Conservation (phyloP, 2,113 vertebrate species). For the Uria aalge region DNA sequence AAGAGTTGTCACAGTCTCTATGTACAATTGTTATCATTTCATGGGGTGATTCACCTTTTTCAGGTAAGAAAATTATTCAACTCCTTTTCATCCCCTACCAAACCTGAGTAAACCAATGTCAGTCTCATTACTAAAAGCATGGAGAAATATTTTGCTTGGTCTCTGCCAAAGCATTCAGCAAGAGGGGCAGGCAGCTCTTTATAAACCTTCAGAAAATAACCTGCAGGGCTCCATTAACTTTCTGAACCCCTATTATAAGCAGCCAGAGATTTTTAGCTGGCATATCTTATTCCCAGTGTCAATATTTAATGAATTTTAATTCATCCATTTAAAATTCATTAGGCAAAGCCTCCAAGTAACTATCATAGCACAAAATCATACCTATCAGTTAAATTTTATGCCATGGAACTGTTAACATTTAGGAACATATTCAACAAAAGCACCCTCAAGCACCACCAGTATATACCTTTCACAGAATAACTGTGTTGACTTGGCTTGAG, state of each 20-base stretch:
- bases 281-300: conserved; percentile 6
- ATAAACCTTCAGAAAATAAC: not conserved
- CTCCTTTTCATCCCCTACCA: not conserved
- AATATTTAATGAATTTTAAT: conserved; percentile 61
- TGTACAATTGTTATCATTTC: not conserved
- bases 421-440: not conserved
- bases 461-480: not conserved
- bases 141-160: not conserved
- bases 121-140: not conserved
- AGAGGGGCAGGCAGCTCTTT: not conserved
- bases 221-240: conserved; percentile 18
- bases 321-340: conserved; percentile 48
- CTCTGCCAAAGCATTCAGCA: not conserved
- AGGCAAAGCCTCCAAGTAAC: conserved; percentile 14
- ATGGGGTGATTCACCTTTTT: not conserved
- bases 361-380: not conserved
- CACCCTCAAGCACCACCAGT: not conserved
- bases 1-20: not conserved
- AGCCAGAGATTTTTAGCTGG: conserved; percentile 15
- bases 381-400: conserved; percentile 4
- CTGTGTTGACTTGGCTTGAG: not conserved
- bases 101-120: not conserved
- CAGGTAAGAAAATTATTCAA: conserved; percentile 36
- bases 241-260: not conserved
- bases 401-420: not conserved